Evolutionary conservation across 2,113 vertebrate genomes (phyloP), one percentile per base, ranked within the genome.

Genomic region (Sapajus apella): DNA sequence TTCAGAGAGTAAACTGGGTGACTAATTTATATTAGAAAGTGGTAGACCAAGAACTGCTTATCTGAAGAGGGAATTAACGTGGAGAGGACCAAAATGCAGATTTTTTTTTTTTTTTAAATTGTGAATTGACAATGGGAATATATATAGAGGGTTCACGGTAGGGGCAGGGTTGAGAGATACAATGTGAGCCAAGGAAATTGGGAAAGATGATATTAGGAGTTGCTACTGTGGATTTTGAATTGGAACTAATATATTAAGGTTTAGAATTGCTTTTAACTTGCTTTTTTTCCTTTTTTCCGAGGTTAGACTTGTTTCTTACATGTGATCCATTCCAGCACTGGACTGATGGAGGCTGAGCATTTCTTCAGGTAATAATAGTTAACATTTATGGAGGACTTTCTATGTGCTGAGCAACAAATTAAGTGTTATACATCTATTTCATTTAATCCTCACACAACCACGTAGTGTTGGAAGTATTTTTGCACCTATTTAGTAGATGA

Each of bases 341-440:
- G 95, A 97, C 97, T 97, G 97, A 97, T 98, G 97, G 97, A 97
- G 93, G 82, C 96, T 97, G 97, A 97, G 56, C 95, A 86, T 94
- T 97, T 97, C 83, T 97, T 96, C 97, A 97, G 97, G 97, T 98
- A 98, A 97, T 97, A 85, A 91, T 61, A 88, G 91, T 35, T 87
- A 97, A 96, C 14, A 73, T 96, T 93, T 97, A 47, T 91, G 10
- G 75, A 75, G 32, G 5, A 77, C 70, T 94, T 95, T 92, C 14
- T 90, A 30, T 92, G 47, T 82, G 61, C 35, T 12, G 88, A 23
- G 45, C 81, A 88, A 61, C 52, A 81, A 96, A 90, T 32, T 91
- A 82, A 96, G 43, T 91, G 76, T 47, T 81, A 16, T 87, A 58
- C 23, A 40, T 72, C 3, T 81, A n/a, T 84, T 84, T 90, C 50